A percentile compares a stretch with the other conserved stretches of the same genome.
Conservation (phyloP, 2,797 vertebrate species). For the Huso huso region DNA sequence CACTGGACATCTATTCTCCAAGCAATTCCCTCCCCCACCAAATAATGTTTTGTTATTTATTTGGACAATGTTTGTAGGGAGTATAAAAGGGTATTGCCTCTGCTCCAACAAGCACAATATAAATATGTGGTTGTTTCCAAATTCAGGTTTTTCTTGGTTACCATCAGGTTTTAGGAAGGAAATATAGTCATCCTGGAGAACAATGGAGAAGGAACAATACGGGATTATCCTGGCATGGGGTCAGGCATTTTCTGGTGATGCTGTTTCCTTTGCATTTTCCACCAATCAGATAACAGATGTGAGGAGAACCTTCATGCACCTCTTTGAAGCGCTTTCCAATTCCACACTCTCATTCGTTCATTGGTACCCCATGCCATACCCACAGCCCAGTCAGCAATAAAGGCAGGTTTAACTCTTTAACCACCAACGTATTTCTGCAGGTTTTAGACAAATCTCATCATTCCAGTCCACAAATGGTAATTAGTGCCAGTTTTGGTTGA, state of each 20-base stretch:
- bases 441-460: too few relatives aligned
- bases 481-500: too few relatives aligned
- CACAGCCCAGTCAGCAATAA: background rate
- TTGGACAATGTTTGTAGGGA: background rate
- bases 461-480: too few relatives aligned
- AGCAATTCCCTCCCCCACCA: conserved; percentile 39
- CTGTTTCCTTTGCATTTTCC: background rate
- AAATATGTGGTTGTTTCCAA: conserved; percentile 11
- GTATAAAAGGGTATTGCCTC: background rate
- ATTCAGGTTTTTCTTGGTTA: background rate
- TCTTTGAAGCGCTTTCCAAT: background rate
- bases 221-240: conserved; percentile 5
- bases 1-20: conserved; percentile 25
- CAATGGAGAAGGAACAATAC: conserved; percentile 3
- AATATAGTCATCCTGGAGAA: conserved; percentile 7
- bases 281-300: too few relatives aligned
- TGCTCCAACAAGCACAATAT: background rate
- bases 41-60: background rate
- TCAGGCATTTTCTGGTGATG: conserved; percentile 6
- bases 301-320: too few relatives aligned
- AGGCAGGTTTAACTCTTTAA: background rate
- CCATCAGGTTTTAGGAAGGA: conserved; percentile 16
- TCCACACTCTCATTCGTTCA: background rate
- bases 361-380: background rate
- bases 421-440: too few relatives aligned